Percentiles rank a stretch among this genome's conserved stretches.
phyloP scores from a whole-genome alignment of 2,888 invertebrate species.

The Latheticus oryzae region DNA sequence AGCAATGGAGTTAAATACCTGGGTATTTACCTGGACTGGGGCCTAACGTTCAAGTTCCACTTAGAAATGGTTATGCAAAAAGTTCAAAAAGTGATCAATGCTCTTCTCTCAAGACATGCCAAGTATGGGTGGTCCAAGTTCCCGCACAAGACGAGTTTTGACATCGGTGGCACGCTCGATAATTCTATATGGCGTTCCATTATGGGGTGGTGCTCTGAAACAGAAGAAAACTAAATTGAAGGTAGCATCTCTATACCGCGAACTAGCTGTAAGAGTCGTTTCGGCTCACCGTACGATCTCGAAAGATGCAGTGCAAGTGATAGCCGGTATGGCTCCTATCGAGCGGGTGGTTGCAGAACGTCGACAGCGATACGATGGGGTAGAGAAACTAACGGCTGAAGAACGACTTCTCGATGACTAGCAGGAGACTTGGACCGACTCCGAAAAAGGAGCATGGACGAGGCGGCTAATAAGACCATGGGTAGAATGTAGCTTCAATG shows the following conservation, averaged over 20 bases:
- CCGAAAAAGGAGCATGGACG: neutral
- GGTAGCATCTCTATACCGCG: too few species aligned
- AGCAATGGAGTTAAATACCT: neutral
- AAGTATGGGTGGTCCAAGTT: constrained; percentile 1
- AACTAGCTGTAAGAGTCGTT: too few species aligned
- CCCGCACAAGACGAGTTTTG: too few species aligned
- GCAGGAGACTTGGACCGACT: neutral
- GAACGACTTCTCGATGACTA: neutral
- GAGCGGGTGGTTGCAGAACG: neutral
- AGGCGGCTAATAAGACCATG: neutral
- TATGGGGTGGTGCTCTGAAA: too few species aligned
- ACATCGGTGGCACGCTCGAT: too few species aligned
- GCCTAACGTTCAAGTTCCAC: neutral
- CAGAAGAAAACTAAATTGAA: too few species aligned
- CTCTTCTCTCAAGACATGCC: too few species aligned
- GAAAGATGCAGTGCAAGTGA: neutral
- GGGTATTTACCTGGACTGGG: too few species aligned
- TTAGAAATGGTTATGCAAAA: neutral
- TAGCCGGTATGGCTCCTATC: neutral
- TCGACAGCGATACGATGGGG: neutral
- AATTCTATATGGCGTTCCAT: too few species aligned
- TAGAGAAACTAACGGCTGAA: neutral
- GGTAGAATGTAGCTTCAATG: neutral
- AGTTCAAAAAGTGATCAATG: neutral
- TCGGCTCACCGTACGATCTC: too few species aligned